phyloP scores from a whole-genome alignment of 2,888 invertebrate genomes.

The Galeopsomyia nigrocyanea region DNA sequence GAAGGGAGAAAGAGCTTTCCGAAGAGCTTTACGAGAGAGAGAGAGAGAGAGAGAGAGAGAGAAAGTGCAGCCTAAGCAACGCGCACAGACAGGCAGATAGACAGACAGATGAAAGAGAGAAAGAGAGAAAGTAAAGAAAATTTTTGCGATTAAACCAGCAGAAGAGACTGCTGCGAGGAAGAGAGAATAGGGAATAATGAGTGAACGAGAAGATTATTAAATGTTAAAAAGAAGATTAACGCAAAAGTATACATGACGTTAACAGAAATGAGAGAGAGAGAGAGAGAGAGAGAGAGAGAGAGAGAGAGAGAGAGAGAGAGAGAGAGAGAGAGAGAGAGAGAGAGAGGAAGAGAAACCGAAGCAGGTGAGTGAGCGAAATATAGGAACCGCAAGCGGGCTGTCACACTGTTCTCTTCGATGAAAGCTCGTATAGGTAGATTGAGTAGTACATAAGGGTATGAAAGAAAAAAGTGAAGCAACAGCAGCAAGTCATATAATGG shows the following conservation, averaged over 20 bases:
- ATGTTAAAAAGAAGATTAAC: constrained; percentile 36
- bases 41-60: constrained; percentile 54
- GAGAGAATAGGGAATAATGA: constrained; percentile 41
- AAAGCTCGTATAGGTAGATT: constrained; percentile 47
- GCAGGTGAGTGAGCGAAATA: constrained; percentile 19
- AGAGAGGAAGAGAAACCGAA: constrained; percentile 46
- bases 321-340: constrained; percentile 24
- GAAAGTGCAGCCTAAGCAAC: constrained; percentile 61
- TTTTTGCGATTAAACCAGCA: constrained; percentile 37
- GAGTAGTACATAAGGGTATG: neutral
- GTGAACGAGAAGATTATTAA: constrained; percentile 36
- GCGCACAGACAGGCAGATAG: constrained; percentile 17
- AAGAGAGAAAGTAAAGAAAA: constrained; percentile 35
- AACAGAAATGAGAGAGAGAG: constrained; percentile 31
- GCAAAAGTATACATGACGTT: constrained; percentile 13
- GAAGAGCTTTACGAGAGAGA: constrained; percentile 49
- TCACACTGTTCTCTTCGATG: constrained; percentile 56
- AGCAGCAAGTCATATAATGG: constrained; percentile 1
- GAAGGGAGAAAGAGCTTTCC: constrained; percentile 41
- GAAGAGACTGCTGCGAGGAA: constrained; percentile 31
- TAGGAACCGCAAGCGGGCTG: constrained; percentile 61
- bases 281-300: constrained; percentile 52
- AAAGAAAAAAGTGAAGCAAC: constrained; percentile 2
- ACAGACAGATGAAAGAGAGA: constrained; percentile 28
- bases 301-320: constrained; percentile 52